These are phyloP conservation scores for Plotosus lineatus DNA, from an alignment of 2,113 vertebrate species.

Conservation along the genomic window DNA sequence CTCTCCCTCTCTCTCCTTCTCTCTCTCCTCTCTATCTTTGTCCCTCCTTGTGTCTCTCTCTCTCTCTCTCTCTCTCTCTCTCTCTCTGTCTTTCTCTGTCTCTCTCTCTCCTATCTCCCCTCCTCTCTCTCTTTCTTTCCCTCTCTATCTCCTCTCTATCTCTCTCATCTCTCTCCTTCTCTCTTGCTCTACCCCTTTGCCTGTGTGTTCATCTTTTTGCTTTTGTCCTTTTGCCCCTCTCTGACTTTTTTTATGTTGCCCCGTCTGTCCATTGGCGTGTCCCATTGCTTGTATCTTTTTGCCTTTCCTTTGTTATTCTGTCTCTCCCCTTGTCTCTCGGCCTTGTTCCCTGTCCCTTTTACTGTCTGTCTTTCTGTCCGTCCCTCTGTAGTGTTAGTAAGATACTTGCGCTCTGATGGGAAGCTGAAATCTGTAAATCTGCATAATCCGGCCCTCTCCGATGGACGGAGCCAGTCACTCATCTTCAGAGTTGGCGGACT, in stretches of 20 bases:
- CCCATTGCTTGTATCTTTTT: background rate
- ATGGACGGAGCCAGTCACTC: constrained; percentile 76
- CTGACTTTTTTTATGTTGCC: background rate
- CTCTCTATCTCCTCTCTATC: no score
- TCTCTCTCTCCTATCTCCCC: background rate
- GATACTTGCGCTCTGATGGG: constrained; percentile 81
- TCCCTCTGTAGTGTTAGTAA: constrained; percentile 74
- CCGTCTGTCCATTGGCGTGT: background rate
- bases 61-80: background rate
- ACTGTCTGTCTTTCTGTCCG: background rate
- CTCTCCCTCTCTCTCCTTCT: no score
- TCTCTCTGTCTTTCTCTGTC: background rate
- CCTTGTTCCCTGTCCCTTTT: background rate
- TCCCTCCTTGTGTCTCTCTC: background rate
- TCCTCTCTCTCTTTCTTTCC: background rate
- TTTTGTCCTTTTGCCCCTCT: no score
- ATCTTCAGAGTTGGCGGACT: constrained; percentile 80
- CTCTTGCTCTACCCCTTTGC: background rate
- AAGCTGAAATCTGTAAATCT: constrained; percentile 81
- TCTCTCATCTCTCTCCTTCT: no score
- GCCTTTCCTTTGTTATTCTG: background rate
- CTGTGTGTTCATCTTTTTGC: no score
- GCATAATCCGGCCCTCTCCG: constrained; percentile 76
- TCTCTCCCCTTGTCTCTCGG: background rate
- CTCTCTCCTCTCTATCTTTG: background rate